Evolutionary conservation across 2,113 vertebrate genomes (phyloP).

Genomic region (Phalacrocorax pelagicus): DNA sequence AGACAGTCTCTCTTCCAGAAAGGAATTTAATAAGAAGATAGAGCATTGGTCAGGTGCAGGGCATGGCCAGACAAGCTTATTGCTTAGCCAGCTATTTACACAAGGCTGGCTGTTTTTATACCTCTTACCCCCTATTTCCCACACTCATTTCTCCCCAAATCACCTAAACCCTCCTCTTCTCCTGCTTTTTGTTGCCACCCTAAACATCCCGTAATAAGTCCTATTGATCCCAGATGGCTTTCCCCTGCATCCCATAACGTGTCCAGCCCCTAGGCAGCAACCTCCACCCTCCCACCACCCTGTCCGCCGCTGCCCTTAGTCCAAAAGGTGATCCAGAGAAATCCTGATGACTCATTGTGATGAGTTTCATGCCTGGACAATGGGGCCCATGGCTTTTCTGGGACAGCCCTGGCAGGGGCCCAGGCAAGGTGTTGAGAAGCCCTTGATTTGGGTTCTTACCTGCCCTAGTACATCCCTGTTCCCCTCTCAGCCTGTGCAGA

Average conservation of each 20-base stretch:
- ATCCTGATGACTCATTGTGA: not conserved
- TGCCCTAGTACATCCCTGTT: not conserved
- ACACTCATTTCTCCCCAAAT: not conserved
- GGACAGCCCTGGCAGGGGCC: not conserved
- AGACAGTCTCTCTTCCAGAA: no score
- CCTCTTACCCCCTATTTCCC: not conserved
- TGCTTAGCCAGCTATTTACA: not conserved
- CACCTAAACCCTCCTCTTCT: not conserved
- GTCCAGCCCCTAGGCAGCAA: no score
- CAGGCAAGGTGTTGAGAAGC: not conserved
- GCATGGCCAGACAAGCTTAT: not conserved
- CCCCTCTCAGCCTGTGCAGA: not conserved
- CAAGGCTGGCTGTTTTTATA: not conserved
- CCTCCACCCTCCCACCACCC: not conserved
- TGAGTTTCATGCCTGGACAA: not conserved
- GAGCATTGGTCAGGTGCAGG: not conserved
- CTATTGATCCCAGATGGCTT: not conserved
- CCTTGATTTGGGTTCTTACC: not conserved
- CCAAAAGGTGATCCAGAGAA: not conserved
- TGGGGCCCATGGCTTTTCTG: not conserved
- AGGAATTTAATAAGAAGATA: not conserved
- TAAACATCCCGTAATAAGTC: not conserved
- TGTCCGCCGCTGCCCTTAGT: no score
- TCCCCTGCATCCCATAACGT: not conserved
- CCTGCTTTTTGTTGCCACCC: not conserved